Evolutionary conservation across 2,888 invertebrate species (phyloP).

Genomic region (Tinea trinotella): DNA sequence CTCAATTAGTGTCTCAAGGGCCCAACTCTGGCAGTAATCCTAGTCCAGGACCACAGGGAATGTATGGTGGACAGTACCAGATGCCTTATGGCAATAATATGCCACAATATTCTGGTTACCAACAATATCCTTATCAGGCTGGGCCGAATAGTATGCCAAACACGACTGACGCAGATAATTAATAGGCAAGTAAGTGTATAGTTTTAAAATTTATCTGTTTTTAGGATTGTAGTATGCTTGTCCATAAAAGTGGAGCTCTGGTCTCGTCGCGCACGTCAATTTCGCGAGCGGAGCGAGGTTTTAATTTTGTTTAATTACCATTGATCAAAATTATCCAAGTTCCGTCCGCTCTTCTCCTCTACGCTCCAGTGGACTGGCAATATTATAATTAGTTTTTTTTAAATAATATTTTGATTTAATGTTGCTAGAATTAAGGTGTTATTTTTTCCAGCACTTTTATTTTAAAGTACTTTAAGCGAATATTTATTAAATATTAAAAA

Average conservation of each 20-base stretch:
- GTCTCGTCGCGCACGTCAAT: too few species aligned
- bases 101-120: conserved; percentile 44
- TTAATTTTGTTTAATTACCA: too few species aligned
- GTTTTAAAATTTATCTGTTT: conserved; percentile 24
- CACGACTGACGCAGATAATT: background rate
- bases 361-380: too few species aligned
- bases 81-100: conserved; percentile 29
- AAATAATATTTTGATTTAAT: too few species aligned
- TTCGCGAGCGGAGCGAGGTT: too few species aligned
- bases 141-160: background rate
- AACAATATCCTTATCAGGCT: conserved; percentile 35
- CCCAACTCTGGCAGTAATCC: conserved; percentile 32
- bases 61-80: conserved; percentile 45
- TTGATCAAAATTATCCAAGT: too few species aligned
- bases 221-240: conserved; percentile 1
- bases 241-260: conserved; percentile 2
- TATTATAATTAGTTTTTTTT: too few species aligned
- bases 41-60: conserved; percentile 26
- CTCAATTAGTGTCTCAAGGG: conserved; percentile 26
- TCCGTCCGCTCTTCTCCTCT: too few species aligned
- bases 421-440: too few species aligned
- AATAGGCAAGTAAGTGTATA: conserved; percentile 10
- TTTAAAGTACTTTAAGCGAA: too few species aligned
- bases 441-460: too few species aligned
- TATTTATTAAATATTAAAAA: too few species aligned